phyloP scores from a whole-genome alignment of 2,888 invertebrate genomes.

The Aromia moschata region DNA sequence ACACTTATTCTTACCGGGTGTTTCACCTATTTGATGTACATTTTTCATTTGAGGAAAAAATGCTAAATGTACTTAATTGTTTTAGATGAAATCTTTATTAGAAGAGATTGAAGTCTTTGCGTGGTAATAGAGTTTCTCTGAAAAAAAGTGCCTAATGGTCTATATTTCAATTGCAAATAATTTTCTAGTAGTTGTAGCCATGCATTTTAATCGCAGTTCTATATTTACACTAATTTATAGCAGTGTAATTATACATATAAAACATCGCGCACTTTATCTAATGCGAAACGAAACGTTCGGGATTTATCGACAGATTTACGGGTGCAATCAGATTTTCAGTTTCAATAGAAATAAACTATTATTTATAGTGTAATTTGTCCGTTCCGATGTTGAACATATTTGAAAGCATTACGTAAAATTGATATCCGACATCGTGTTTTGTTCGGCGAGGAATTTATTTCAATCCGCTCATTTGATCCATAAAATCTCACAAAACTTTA shows the following conservation, averaged over 20 bases:
- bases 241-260: conserved; percentile 1
- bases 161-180: neutral
- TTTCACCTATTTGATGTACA: no score
- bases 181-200: neutral
- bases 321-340: conserved; percentile 10
- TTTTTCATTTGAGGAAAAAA: no score
- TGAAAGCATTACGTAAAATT: neutral
- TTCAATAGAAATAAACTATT: conserved; percentile 17
- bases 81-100: no score
- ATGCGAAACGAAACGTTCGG: neutral
- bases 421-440: conserved; percentile 7
- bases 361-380: conserved; percentile 22
- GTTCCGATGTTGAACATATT: conserved; percentile 15
- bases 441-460: no score
- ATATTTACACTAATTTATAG: neutral
- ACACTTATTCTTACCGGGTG: no score
- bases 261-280: conserved; percentile 6
- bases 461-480: no score
- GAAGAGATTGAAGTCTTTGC: no score
- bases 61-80: no score
- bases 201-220: neutral
- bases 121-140: no score
- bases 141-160: no score
- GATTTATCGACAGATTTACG: conserved; percentile 8
- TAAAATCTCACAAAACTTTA: no score